Evolutionary conservation across 2,888 invertebrate genomes (phyloP).

Genomic region (Xestia xanthographa): DNA sequence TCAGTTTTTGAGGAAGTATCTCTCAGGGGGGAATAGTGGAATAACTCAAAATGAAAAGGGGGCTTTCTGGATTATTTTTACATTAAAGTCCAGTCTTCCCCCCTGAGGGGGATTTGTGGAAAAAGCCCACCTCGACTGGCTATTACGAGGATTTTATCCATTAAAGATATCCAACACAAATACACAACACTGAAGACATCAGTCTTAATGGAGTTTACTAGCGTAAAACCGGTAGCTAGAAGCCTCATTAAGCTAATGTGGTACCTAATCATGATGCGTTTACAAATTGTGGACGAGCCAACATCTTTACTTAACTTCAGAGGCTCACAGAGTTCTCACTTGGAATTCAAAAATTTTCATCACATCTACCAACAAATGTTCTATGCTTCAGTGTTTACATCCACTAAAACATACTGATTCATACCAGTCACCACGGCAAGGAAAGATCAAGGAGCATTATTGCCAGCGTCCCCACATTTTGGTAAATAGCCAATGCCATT

Average conservation of each 20-base stretch:
- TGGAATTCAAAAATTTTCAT: neutral
- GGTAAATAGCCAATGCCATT: neutral
- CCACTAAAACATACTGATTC: neutral
- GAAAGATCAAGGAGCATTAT: no score
- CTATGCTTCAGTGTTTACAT: neutral
- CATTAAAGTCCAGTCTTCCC: no score
- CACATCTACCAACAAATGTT: neutral
- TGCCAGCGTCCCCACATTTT: neutral
- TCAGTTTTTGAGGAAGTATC: no score
- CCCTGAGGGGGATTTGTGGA: no score
- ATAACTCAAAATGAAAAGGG: no score
- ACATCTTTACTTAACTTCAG: conserved; percentile 4
- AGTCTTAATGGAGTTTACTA: conserved; percentile 29
- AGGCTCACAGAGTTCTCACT: neutral
- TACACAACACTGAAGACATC: conserved; percentile 10
- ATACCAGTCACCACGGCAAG: neutral
- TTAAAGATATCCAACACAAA: conserved; percentile 28
- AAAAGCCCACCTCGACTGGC: neutral
- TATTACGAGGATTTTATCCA: neutral
- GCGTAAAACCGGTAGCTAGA: conserved; percentile 50
- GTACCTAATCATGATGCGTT: conserved; percentile 36
- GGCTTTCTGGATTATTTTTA: no score
- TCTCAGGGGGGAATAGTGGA: no score
- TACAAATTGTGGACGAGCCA: conserved; percentile 33
- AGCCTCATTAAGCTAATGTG: conserved; percentile 52